Evolutionary conservation across 2,797 vertebrate genomes (phyloP).

Genomic region (Pipistrellus kuhlii): DNA sequence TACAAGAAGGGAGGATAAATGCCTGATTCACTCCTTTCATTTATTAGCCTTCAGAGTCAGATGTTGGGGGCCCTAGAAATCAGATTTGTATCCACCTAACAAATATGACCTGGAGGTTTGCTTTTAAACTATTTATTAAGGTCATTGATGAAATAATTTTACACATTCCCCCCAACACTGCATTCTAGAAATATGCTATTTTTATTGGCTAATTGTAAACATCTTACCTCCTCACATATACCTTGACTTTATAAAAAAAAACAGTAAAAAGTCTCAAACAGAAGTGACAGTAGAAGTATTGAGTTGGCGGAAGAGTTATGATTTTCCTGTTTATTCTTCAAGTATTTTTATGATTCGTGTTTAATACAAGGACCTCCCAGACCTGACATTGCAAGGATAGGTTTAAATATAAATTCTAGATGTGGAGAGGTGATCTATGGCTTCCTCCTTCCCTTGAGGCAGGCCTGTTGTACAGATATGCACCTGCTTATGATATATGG

Average conservation of each 20-base stretch:
- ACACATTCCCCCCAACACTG: no score
- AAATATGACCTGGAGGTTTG: neutral
- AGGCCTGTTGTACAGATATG: neutral
- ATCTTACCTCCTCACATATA: neutral
- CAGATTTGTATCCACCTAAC: neutral
- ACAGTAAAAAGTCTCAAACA: conserved; percentile 38
- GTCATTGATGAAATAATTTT: conserved; percentile 34
- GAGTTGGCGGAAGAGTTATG: conserved; percentile 63
- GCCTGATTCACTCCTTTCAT: neutral
- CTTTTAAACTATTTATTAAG: conserved; percentile 27
- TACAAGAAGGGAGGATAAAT: neutral
- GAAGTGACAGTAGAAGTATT: conserved; percentile 55
- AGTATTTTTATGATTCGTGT: conserved; percentile 74
- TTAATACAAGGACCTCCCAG: conserved; percentile 64
- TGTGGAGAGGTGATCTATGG: conserved; percentile 62
- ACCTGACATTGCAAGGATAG: conserved; percentile 59
- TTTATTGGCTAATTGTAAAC: conserved; percentile 38
- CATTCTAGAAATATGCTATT: conserved; percentile 7
- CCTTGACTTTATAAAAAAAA: conserved; percentile 44
- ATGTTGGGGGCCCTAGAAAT: neutral
- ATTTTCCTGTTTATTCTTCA: conserved; percentile 71
- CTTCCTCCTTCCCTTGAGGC: conserved; percentile 33
- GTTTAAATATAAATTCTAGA: conserved; percentile 71
- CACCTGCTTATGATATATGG: conserved; percentile 27
- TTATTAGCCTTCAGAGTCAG: neutral